A percentile compares a stretch with the other conserved stretches of the same genome.
Conservation (phyloP, 2,888 invertebrate species). For the Sarcophaga variegata region DNA sequence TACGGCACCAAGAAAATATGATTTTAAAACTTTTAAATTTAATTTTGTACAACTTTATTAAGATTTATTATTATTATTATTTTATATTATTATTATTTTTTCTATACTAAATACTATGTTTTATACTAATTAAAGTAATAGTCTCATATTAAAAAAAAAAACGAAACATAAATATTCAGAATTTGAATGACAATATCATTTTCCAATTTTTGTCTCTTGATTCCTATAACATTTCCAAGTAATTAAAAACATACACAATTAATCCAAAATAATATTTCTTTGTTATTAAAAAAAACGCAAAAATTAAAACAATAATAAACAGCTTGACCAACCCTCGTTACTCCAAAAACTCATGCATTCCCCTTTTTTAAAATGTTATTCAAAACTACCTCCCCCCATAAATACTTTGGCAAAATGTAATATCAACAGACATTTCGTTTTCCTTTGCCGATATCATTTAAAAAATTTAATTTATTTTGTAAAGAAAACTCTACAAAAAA, state of each 20-base stretch:
- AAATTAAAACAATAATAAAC: neutral
- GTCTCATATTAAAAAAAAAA: neutral
- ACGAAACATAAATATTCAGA: neutral
- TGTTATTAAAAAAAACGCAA: neutral
- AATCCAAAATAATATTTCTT: neutral
- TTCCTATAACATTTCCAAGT: constrained; percentile 60
- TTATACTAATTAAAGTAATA: neutral
- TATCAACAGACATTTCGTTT: no score
- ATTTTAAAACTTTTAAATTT: neutral
- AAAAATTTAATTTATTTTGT: no score
- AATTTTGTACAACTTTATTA: neutral
- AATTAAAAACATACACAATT: constrained; percentile 4
- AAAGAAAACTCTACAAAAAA: neutral
- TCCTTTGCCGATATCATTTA: no score
- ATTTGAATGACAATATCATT: constrained; percentile 16
- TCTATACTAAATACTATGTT: neutral
- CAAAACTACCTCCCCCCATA: no score
- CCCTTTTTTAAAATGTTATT: neutral
- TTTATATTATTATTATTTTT: neutral
- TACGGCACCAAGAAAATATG: neutral
- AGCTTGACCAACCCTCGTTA: constrained; percentile 53
- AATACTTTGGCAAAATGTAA: no score
- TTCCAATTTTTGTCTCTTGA: constrained; percentile 31
- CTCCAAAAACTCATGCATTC: constrained; percentile 53
- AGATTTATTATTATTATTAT: neutral